phyloP scores from a whole-genome alignment of 2,888 invertebrate species.

The Tridacna gigas region DNA sequence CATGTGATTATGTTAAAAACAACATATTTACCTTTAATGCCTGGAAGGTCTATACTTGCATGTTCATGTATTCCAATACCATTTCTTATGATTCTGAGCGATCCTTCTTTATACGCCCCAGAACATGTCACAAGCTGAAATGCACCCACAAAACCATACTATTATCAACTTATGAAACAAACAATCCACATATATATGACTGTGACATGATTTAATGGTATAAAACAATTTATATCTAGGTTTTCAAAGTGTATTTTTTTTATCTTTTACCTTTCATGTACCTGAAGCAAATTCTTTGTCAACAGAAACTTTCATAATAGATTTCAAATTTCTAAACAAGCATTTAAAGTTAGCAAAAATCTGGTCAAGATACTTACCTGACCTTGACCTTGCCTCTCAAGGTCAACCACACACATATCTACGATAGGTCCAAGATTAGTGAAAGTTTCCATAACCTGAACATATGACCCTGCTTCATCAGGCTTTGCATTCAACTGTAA shows the following conservation, averaged over 20 bases:
- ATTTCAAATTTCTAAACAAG: no score
- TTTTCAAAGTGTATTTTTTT: no score
- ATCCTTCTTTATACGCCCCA: constrained; percentile 98
- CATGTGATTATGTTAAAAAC: no score
- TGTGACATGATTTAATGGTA: no score
- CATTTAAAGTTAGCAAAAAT: no score
- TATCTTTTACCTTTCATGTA: no score
- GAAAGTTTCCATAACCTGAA: constrained; percentile 97
- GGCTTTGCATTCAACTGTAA: constrained; percentile 90
- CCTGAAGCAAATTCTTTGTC: no score
- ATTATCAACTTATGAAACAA: background rate
- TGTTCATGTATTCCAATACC: constrained; percentile 99
- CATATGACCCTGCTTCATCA: constrained; percentile 94
- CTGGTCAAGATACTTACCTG: constrained; percentile 88
- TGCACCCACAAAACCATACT: background rate
- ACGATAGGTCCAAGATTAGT: constrained; percentile 98
- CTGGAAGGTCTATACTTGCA: constrained; percentile 97
- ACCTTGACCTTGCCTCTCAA: constrained; percentile 94
- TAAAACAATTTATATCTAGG: no score
- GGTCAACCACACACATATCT: constrained; percentile 98
- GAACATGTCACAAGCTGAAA: constrained; percentile 96
- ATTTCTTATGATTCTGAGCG: constrained; percentile 97
- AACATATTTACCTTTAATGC: constrained; percentile 90
- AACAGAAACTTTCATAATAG: no score
- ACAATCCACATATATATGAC: no score